phyloP scores from a whole-genome alignment of 2,888 invertebrate genomes.

The Lasioglossum lativentre region DNA sequence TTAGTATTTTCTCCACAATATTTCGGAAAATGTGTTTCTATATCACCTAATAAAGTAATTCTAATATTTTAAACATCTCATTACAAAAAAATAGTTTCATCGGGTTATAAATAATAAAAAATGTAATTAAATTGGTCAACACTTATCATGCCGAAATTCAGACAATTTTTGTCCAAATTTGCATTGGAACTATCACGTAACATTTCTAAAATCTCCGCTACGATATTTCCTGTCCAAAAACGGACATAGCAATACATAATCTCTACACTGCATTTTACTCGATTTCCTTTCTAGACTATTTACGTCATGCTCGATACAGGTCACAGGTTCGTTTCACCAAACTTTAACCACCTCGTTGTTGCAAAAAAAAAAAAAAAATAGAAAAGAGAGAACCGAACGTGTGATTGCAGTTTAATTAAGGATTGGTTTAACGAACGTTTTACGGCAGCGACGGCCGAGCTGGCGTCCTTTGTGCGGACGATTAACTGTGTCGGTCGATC shows the following conservation, averaged over 20 bases:
- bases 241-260: background rate
- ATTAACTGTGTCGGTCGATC: constrained; percentile 48
- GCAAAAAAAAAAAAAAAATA: background rate
- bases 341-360: background rate
- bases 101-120: no score
- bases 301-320: background rate
- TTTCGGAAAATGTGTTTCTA: no score
- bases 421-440: background rate
- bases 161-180: no score
- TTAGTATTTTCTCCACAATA: no score
- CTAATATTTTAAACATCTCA: no score
- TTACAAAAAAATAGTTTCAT: no score
- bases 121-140: no score
- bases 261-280: background rate
- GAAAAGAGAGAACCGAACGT: background rate
- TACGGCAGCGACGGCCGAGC: background rate
- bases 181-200: no score
- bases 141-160: no score
- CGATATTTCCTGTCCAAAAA: background rate
- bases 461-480: constrained; percentile 18
- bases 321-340: background rate
- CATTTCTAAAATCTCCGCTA: background rate
- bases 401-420: background rate
- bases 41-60: no score
- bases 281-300: background rate